These are phyloP conservation scores for Tinea semifulvella DNA, from an alignment of 2,888 invertebrate genomes.

Conservation along the genomic window DNA sequence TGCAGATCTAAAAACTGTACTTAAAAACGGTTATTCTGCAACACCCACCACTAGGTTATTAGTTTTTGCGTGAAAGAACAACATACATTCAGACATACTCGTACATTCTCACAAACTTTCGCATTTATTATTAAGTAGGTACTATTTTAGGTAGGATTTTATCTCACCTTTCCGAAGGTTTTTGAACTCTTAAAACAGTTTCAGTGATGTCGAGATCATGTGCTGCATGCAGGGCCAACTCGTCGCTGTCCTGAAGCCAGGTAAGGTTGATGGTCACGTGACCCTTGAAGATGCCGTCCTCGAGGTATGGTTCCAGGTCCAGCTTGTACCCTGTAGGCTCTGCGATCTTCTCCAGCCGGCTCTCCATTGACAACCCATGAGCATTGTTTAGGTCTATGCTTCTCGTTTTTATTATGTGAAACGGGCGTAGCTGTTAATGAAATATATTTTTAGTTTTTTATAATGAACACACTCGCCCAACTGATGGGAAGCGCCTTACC, in stretches of 20 bases:
- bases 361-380: slow-evolving; percentile 70
- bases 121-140: too few species aligned
- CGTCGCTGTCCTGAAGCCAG: slow-evolving; percentile 69
- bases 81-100: too few species aligned
- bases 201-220: slow-evolving; percentile 69
- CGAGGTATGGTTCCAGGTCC: slow-evolving; percentile 72
- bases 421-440: slow-evolving; percentile 26
- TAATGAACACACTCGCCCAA: background rate
- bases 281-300: slow-evolving; percentile 73
- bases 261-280: slow-evolving; percentile 74
- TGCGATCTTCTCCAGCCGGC: slow-evolving; percentile 69
- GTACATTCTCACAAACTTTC: too few species aligned
- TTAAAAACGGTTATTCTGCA: too few species aligned
- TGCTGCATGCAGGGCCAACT: slow-evolving; percentile 72
- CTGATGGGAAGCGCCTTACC: too few species aligned
- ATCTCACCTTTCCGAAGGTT: slow-evolving; percentile 34
- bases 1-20: too few species aligned
- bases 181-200: slow-evolving; percentile 45
- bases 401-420: slow-evolving; percentile 49
- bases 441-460: background rate
- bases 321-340: slow-evolving; percentile 73
- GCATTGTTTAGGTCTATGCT: slow-evolving; percentile 79
- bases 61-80: too few species aligned
- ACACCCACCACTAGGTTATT: too few species aligned
- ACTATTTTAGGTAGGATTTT: too few species aligned